Base-by-base conservation (phyloP, 1,140 invertebrate genomes). In the Tigriopus japonicus region DNA sequence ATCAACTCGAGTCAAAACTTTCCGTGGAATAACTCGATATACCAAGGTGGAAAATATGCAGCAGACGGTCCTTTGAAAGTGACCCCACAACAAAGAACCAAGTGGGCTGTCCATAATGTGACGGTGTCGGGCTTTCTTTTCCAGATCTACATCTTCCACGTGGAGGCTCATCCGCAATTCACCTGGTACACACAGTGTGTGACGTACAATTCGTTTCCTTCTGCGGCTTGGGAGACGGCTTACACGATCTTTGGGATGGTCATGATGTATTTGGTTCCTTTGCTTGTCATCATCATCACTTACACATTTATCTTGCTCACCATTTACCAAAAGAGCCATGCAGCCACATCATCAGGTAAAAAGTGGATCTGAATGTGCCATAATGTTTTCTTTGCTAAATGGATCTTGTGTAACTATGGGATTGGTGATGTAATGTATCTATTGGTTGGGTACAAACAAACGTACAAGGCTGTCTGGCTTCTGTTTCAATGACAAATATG, bases 201-300 rank as follows among this genome's bases (percentile, higher is more conserved):
- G 53, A 82, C 84, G 0, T 84, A 81, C 67, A 79, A 85, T 64
- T 77, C 78, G 10, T 81, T 86, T 66, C 75, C 79, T 17, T 78
- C 78, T 5, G 71, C 77, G 40, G 71, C 73, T 0, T 79, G 84
- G 62, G 82, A 88, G 70, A 67, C 86, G 45, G 74, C 78, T 0
- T 91, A 91, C 70, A 79, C 78, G 56, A 70, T 86, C 0, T 80
- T 85, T 52, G 83, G 82, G 42, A 86, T 88, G 81, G 66, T 81
- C 2, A 78, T 84, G 65, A 87, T 92, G 82, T 93, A 93, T 71
- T 80, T 80, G 28, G 73, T 88, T 3, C 90, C 90, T 0, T 73
- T 94, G 40, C 68, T 81, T 28, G 81, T 87, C 51, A 92, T 93
- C 59, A 80, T 89, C 51, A 87, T 83, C 67, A 86, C 84, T 66